These are phyloP conservation scores for Brachionus sp. DNA, from an alignment of 1,140 invertebrate genomes.

Conservation along the genomic window DNA sequence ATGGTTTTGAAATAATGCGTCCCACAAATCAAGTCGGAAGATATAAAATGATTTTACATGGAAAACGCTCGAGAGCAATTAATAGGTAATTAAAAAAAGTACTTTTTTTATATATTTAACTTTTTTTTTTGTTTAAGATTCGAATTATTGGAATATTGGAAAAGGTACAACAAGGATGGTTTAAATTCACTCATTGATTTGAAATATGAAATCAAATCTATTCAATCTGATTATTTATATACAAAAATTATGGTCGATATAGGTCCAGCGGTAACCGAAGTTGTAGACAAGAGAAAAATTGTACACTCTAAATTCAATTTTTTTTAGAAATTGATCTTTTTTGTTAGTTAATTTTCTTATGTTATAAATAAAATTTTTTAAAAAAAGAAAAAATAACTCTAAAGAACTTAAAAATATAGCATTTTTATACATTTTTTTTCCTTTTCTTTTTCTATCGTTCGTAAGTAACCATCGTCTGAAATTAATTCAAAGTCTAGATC, in stretches of 20 bases:
- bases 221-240: constrained; percentile 54
- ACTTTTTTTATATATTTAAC: neutral
- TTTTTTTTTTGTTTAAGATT: neutral
- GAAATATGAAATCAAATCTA: constrained; percentile 56
- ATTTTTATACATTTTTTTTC: too few species aligned
- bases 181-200: constrained; percentile 58
- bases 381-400: too few species aligned
- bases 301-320: neutral
- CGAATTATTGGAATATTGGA: constrained; percentile 31
- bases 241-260: constrained; percentile 62
- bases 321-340: neutral
- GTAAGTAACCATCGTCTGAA: too few species aligned
- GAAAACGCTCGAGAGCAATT: constrained; percentile 52
- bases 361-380: too few species aligned
- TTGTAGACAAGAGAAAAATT: neutral
- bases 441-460: too few species aligned
- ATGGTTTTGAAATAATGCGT: constrained; percentile 48
- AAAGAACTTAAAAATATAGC: too few species aligned
- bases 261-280: constrained; percentile 48
- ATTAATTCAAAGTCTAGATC: too few species aligned
- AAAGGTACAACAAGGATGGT: constrained; percentile 60
- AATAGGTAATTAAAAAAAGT: constrained; percentile 50
- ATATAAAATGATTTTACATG: constrained; percentile 58
- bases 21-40: constrained; percentile 56
- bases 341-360: too few species aligned